phyloP scores from a whole-genome alignment of 1,140 invertebrate genomes.

The Harpegnathos saltator region DNA sequence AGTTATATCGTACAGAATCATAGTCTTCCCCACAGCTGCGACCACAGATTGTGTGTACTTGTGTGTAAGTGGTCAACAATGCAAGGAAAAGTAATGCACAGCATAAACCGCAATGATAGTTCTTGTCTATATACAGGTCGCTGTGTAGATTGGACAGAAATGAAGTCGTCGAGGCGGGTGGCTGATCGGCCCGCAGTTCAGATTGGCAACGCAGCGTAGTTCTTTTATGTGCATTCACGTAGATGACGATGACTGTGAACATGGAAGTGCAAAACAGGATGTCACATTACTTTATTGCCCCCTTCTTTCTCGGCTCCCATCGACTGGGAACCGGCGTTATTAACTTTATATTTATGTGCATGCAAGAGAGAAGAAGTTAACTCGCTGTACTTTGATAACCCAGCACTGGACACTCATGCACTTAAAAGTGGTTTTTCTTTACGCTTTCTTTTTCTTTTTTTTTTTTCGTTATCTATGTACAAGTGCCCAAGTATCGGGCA shows the following conservation, averaged over 20 bases:
- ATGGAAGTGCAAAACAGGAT: constrained; percentile 83
- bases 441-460: background rate
- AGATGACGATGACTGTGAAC: constrained; percentile 85
- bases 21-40: constrained; percentile 65
- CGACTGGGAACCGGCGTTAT: constrained; percentile 70
- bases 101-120: constrained; percentile 77
- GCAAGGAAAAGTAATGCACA: constrained; percentile 75
- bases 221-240: constrained; percentile 85
- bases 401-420: constrained; percentile 56
- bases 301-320: constrained; percentile 58
- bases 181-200: constrained; percentile 81
- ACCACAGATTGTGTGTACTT: constrained; percentile 69
- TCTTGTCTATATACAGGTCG: constrained; percentile 82
- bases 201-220: constrained; percentile 83
- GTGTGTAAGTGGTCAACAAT: constrained; percentile 60
- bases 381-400: constrained; percentile 32
- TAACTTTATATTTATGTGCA: constrained; percentile 72
- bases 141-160: constrained; percentile 84
- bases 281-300: constrained; percentile 78
- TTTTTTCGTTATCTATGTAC: no score
- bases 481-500: no score
- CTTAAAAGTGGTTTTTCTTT: constrained; percentile 23
- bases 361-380: constrained; percentile 72
- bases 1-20: constrained; percentile 64
- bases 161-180: constrained; percentile 81